A percentile compares a stretch with the other conserved stretches of the same genome.
Conservation (phyloP, 2,888 invertebrate genomes). For the Blera fallax region DNA sequence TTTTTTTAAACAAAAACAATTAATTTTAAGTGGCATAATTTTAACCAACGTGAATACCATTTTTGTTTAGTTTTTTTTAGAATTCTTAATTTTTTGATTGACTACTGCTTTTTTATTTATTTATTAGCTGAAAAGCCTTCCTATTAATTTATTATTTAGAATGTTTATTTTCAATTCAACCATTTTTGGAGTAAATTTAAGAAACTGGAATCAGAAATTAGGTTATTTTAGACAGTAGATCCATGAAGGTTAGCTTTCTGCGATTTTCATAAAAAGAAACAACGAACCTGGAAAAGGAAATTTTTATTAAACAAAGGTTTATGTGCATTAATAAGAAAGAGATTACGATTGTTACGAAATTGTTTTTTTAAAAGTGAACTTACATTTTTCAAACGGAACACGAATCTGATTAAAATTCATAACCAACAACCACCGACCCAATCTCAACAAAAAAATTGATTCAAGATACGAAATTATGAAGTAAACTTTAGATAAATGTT, state of each 20-base stretch:
- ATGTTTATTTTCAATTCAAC: neutral
- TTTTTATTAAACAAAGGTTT: neutral
- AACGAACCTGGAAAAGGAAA: conserved; percentile 12
- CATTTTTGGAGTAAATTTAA: conserved; percentile 11
- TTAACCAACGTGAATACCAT: neutral
- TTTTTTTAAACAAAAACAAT: neutral
- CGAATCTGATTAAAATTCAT: too few relatives aligned
- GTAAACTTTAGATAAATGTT: too few relatives aligned
- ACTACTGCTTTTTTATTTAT: conserved; percentile 1
- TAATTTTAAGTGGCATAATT: neutral
- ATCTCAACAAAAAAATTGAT: too few relatives aligned
- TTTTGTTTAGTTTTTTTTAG: neutral
- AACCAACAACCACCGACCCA: too few relatives aligned
- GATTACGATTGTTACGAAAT: too few relatives aligned
- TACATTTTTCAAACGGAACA: too few relatives aligned
- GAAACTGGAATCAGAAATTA: conserved; percentile 1
- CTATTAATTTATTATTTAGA: conserved; percentile 15
- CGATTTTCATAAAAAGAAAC: neutral
- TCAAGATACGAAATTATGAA: too few relatives aligned
- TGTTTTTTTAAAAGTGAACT: too few relatives aligned
- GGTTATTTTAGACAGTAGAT: neutral
- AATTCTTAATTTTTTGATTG: conserved; percentile 22
- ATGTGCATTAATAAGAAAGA: too few relatives aligned
- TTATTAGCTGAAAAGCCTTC: neutral
- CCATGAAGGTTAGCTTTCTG: neutral